Conservation (phyloP, 1,140 invertebrate species). For the Druon quercuslanigerum region DNA sequence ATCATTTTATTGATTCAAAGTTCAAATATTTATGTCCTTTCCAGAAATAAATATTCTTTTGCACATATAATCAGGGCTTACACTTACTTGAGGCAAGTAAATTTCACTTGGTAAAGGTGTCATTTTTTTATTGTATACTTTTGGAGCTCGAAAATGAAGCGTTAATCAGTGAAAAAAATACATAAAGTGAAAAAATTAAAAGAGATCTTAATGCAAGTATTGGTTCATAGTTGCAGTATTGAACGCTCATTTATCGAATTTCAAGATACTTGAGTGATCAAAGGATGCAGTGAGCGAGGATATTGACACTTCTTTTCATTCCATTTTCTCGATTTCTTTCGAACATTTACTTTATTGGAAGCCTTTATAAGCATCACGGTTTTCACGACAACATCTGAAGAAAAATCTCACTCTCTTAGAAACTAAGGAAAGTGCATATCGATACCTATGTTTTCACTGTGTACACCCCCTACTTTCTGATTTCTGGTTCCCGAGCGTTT, state of each 20-base stretch:
- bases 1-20: no score
- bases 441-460: not conserved
- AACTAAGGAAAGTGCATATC: not conserved
- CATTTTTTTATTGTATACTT: not conserved
- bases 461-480: not conserved
- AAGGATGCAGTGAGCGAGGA: not conserved
- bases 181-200: not conserved
- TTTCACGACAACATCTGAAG: not conserved
- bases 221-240: not conserved
- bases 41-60: no score
- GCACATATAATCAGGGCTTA: no score
- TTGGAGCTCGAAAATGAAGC: not conserved
- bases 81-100: no score
- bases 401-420: not conserved
- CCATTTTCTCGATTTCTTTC: not conserved
- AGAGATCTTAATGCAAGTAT: conserved; percentile 11
- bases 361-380: not conserved
- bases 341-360: conserved; percentile 27
- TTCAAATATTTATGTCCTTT: no score
- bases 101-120: no score
- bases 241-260: not conserved
- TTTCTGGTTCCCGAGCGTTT: not conserved
- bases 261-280: conserved; percentile 9
- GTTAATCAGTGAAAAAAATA: not conserved
- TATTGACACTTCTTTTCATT: conserved; percentile 24